Percentiles rank a stretch among this genome's conserved stretches.
These are phyloP conservation scores for Unio delphinus DNA, from an alignment of 2,888 invertebrate species.

Conservation along the genomic window DNA sequence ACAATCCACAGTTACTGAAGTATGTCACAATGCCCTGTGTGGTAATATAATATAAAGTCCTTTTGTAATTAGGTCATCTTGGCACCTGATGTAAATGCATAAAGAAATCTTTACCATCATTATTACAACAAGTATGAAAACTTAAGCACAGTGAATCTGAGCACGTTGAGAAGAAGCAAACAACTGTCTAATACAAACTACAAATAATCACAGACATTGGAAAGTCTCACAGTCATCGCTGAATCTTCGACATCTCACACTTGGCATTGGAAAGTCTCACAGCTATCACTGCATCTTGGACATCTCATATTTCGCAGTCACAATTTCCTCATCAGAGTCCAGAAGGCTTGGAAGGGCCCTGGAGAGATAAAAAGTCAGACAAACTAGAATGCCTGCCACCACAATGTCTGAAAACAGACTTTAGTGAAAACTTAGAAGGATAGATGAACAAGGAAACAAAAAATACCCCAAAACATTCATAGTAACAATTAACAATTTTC, in stretches of 20 bases:
- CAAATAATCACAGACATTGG: slow-evolving; percentile 51
- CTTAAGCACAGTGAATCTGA: too few species aligned
- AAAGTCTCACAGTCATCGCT: slow-evolving; percentile 68
- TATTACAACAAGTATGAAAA: too few species aligned
- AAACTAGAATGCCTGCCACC: not conserved
- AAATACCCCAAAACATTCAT: too few species aligned
- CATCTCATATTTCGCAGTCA: slow-evolving; percentile 70
- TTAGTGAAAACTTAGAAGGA: not conserved
- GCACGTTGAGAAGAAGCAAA: not conserved
- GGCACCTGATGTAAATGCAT: too few species aligned
- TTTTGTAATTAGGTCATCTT: too few species aligned
- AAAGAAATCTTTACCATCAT: too few species aligned
- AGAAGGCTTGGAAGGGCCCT: slow-evolving; percentile 64
- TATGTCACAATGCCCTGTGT: too few species aligned
- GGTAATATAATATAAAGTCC: too few species aligned
- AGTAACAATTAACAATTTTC: too few species aligned
- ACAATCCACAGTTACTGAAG: too few species aligned
- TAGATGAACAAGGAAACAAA: too few species aligned
- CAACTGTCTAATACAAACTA: not conserved
- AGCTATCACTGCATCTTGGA: slow-evolving; percentile 70
- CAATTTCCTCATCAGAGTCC: slow-evolving; percentile 70
- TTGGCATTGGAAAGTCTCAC: slow-evolving; percentile 70
- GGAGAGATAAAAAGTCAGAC: slow-evolving; percentile 16
- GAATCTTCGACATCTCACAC: slow-evolving; percentile 71
- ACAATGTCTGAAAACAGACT: not conserved